phyloP scores from a whole-genome alignment of 2,888 invertebrate genomes.

The Rhamnusium bicolor region DNA sequence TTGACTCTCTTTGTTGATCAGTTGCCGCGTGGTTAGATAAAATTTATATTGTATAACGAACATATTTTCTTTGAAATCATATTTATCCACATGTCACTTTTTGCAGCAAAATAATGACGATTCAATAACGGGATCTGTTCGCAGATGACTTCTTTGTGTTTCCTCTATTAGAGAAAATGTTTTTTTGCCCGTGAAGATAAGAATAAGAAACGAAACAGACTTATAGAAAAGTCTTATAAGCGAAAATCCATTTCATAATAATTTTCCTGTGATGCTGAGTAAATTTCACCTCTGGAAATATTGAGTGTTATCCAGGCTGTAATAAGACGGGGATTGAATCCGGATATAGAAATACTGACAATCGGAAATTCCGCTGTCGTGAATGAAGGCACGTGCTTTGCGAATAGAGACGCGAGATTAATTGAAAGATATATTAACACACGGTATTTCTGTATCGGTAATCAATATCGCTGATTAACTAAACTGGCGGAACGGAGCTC shows the following conservation, averaged over 20 bases:
- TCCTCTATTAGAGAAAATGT: slow-evolving; percentile 14
- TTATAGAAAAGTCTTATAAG: slow-evolving; percentile 32
- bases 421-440: slow-evolving; percentile 59
- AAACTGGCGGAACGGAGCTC: slow-evolving; percentile 6
- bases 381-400: slow-evolving; percentile 41
- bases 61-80: not conserved
- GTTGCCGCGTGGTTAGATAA: no score
- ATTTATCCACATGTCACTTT: slow-evolving; percentile 1
- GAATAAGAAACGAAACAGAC: slow-evolving; percentile 35
- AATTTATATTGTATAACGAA: not conserved
- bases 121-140: slow-evolving; percentile 15
- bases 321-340: slow-evolving; percentile 55
- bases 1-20: no score
- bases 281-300: slow-evolving; percentile 45
- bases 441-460: slow-evolving; percentile 29
- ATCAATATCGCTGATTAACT: slow-evolving; percentile 22
- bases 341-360: slow-evolving; percentile 62
- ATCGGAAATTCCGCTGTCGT: slow-evolving; percentile 57
- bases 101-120: slow-evolving; percentile 22
- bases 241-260: slow-evolving; percentile 54
- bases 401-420: slow-evolving; percentile 56
- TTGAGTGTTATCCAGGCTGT: slow-evolving; percentile 50
- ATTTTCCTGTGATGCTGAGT: slow-evolving; percentile 36
- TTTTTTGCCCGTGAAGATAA: slow-evolving; percentile 26
- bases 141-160: slow-evolving; percentile 23